phyloP scores from a whole-genome alignment of 2,888 invertebrate species.

The Thelaira solivaga region DNA sequence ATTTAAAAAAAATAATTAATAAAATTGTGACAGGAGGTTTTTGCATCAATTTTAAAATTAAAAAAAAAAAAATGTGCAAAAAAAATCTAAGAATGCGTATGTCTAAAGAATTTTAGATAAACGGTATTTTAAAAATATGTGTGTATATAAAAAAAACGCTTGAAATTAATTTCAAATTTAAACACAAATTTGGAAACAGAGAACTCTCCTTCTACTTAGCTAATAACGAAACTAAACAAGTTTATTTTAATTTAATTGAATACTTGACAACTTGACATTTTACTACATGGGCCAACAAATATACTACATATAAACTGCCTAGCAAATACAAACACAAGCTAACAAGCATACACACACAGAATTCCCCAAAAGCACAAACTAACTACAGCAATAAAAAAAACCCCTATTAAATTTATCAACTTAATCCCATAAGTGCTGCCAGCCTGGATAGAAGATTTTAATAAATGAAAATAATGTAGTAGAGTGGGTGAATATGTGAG shows the following conservation, averaged over 20 bases:
- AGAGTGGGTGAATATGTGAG: not conserved
- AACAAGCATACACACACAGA: not conserved
- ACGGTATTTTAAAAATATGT: too few species aligned
- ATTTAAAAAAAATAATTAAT: too few species aligned
- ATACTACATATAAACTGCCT: not conserved
- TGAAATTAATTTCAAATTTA: not conserved
- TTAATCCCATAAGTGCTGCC: constrained; percentile 47
- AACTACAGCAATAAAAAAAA: constrained; percentile 25
- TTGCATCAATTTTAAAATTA: too few species aligned
- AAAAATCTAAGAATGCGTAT: too few species aligned
- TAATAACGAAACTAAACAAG: constrained; percentile 39
- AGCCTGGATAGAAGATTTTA: not conserved
- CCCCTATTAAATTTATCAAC: constrained; percentile 23
- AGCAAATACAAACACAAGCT: constrained; percentile 8
- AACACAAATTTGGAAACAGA: not conserved
- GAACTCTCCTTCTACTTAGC: constrained; percentile 43
- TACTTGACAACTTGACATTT: constrained; percentile 56
- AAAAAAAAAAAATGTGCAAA: too few species aligned
- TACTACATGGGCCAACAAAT: constrained; percentile 19
- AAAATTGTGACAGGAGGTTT: too few species aligned
- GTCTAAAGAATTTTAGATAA: too few species aligned
- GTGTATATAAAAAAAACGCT: too few species aligned
- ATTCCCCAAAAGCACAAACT: constrained; percentile 7
- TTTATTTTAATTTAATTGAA: constrained; percentile 56
- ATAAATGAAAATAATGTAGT: not conserved